phyloP scores from a whole-genome alignment of 2,113 vertebrate genomes.

The Nanorana parkeri region DNA sequence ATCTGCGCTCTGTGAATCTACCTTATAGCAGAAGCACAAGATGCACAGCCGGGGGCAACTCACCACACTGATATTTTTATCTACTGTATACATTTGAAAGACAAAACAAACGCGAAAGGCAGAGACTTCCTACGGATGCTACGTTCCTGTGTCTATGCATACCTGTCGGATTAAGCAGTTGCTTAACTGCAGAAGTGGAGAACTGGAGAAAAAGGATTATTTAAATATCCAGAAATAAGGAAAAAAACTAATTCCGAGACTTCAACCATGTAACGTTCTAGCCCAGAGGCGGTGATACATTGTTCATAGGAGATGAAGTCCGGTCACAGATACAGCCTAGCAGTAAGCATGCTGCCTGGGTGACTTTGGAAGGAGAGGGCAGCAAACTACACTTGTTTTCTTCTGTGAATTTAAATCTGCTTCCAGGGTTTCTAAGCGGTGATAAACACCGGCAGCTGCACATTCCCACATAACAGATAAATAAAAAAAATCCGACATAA shows the following conservation, averaged over 20 bases:
- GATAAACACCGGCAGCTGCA: background rate
- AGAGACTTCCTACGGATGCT: background rate
- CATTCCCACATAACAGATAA: background rate
- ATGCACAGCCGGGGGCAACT: background rate
- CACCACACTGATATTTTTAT: background rate
- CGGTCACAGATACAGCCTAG: no score
- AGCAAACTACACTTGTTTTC: no score
- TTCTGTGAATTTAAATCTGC: background rate
- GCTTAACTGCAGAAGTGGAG: slow-evolving; percentile 19
- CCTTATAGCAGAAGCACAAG: background rate
- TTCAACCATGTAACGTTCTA: background rate
- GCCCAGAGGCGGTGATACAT: background rate
- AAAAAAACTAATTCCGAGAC: background rate
- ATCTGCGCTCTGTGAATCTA: background rate
- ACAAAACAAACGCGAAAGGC: background rate
- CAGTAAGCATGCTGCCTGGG: no score
- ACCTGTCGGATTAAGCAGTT: background rate
- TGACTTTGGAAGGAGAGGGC: no score
- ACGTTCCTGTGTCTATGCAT: background rate
- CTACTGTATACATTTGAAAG: background rate
- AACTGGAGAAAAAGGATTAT: slow-evolving; percentile 19
- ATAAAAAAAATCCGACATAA: background rate
- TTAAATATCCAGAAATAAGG: slow-evolving; percentile 10
- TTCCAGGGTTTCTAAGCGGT: background rate
- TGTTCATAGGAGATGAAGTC: no score